Evolutionary conservation across 2,888 invertebrate species (phyloP), one percentile per base, ranked within the genome.

Genomic region (Rotaria socialis): DNA sequence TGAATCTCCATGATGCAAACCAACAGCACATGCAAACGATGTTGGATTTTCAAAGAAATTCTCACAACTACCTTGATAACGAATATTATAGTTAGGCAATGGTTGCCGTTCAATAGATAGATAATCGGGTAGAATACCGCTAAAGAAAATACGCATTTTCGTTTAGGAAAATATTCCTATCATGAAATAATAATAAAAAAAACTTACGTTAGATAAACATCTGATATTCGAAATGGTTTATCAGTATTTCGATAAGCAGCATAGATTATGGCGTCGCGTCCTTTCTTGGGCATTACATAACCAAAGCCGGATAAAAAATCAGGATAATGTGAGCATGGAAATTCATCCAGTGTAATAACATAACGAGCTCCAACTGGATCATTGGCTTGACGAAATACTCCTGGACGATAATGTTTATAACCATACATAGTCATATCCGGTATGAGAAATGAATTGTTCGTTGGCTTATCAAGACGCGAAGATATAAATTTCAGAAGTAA

Each of bases 271-370:
- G 74, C 74, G 41, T 74, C 74, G 19, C 74, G 41, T 41, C 22
- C 74, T 22, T 41, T 43, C 8, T 35, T 41, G 19, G 74, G 22
- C 41, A 74, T 74, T 41, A 74, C 41, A 74, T 74, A 74, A 74
- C 74, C 74, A 41, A 74, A 74, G 41, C 74, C 74, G 24, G 41
- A 41, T 74, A 74, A 41, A 74, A 74, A 74, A 24, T 74, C 74
- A 19, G 74, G 74, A 74, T 74, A 74, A 16, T 43, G 41, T 74
- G 74, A 19, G 41, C 74, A 74, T 22, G 74, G 74, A 74, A 27
- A 74, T 74, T 74, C 74, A 74, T 74, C 74, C 2, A 5, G 1
- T 19, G 74, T 74, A 41, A 74, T 5, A 22, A 74, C 74, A 74
- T 74, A 74, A 27, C 74, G 74, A 22, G 7, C 19, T 10, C 41